Evolutionary conservation across 2,888 invertebrate species (phyloP).

Genomic region (Leptopilina drosophilae): DNA sequence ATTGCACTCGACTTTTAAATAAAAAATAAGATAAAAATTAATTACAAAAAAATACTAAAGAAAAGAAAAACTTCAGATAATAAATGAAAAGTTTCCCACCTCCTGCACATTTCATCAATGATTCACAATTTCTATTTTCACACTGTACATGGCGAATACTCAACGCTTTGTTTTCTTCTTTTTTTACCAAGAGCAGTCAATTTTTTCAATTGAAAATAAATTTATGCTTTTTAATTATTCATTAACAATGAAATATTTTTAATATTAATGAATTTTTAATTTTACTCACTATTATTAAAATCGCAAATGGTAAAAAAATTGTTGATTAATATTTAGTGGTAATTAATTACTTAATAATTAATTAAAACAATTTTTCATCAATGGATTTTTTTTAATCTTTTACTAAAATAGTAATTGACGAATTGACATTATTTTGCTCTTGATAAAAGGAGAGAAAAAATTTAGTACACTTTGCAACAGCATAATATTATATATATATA

Average conservation of each 20-base stretch:
- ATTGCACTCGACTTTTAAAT: background rate
- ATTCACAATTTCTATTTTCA: slow-evolving; percentile 34
- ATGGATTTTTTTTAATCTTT: no score
- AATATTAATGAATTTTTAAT: no score
- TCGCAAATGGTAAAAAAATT: no score
- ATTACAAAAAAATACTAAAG: no score
- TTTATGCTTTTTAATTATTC: no score
- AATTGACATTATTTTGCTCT: slow-evolving; percentile 40
- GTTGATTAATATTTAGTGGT: no score
- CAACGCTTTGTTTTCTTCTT: slow-evolving; percentile 34
- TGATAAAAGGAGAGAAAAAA: slow-evolving; percentile 38
- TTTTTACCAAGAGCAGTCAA: background rate
- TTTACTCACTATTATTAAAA: no score
- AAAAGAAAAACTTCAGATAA: background rate
- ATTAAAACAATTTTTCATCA: no score
- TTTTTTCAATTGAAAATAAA: background rate
- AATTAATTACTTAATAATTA: no score
- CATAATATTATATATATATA: slow-evolving; percentile 50
- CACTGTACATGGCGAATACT: slow-evolving; percentile 47
- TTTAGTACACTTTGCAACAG: slow-evolving; percentile 57
- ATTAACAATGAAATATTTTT: no score
- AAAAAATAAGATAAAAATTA: background rate
- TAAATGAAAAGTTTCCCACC: background rate
- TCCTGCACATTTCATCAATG: slow-evolving; percentile 33
- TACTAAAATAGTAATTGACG: background rate